Evolutionary conservation across 1,140 invertebrate genomes (phyloP).

Genomic region (Temnothorax curvispinosus): DNA sequence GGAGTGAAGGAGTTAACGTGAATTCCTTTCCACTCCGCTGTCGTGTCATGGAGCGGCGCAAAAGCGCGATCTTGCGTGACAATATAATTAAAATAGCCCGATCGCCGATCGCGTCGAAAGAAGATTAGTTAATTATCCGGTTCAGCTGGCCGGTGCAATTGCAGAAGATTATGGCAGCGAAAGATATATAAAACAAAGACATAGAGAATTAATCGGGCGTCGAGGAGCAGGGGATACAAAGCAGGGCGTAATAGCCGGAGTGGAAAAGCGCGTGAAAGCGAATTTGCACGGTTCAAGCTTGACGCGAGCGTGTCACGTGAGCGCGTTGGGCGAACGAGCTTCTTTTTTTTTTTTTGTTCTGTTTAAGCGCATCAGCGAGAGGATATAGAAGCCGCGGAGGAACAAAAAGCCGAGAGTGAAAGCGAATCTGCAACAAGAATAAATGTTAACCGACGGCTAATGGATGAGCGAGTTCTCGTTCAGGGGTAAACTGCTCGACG

Average conservation of each 20-base stretch:
- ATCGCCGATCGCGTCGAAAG: neutral
- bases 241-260: neutral
- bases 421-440: slow-evolving; percentile 19
- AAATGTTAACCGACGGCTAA: slow-evolving; percentile 10
- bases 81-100: slow-evolving; percentile 32
- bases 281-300: slow-evolving; percentile 27
- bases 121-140: slow-evolving; percentile 32
- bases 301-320: neutral
- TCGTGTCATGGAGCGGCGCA: neutral
- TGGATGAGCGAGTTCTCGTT: slow-evolving; percentile 14
- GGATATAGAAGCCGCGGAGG: neutral
- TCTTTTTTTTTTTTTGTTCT: neutral
- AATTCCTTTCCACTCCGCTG: neutral
- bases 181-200: neutral
- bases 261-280: slow-evolving; percentile 39
- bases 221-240: slow-evolving; percentile 11
- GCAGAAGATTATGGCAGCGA: slow-evolving; percentile 1
- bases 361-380: neutral
- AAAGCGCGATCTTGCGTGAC: neutral
- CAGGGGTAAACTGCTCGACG: neutral
- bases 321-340: neutral
- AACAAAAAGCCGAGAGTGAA: slow-evolving; percentile 17
- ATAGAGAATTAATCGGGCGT: slow-evolving; percentile 15
- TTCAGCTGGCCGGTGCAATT: neutral
- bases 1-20: neutral